phyloP scores from a whole-genome alignment of 2,888 invertebrate genomes.

The Eupithecia subumbrata region DNA sequence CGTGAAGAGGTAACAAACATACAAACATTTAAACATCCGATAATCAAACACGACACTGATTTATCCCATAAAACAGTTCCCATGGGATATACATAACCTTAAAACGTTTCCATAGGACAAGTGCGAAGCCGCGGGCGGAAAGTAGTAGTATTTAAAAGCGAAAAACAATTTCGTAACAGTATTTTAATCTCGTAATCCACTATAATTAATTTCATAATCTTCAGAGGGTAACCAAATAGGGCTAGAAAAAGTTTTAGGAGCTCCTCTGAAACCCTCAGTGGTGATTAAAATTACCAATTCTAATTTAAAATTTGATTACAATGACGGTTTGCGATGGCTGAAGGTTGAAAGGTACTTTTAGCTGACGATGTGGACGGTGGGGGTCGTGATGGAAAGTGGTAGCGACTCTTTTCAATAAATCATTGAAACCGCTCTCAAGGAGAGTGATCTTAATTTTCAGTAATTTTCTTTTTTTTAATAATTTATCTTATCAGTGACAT shows the following conservation, averaged over 20 bases:
- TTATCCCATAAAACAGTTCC: no score
- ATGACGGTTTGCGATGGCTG: slow-evolving; percentile 19
- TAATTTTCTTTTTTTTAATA: no score
- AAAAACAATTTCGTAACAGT: neutral
- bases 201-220: slow-evolving; percentile 2
- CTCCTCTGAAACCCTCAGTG: slow-evolving; percentile 25
- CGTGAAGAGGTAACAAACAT: no score
- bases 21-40: no score
- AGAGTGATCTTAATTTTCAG: no score
- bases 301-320: slow-evolving; percentile 42
- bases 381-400: neutral
- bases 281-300: slow-evolving; percentile 34
- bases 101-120: no score
- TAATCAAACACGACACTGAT: no score
- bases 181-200: neutral
- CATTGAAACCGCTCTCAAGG: no score
- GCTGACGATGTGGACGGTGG: neutral
- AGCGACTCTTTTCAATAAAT: neutral
- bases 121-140: neutral
- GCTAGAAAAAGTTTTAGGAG: slow-evolving; percentile 21
- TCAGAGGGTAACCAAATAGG: slow-evolving; percentile 1
- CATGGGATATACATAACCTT: no score
- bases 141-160: neutral
- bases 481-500: no score
- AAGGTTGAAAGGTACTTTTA: neutral